Evolutionary conservation across 2,113 vertebrate genomes (phyloP).

Genomic region (Mionectes macconnelli): DNA sequence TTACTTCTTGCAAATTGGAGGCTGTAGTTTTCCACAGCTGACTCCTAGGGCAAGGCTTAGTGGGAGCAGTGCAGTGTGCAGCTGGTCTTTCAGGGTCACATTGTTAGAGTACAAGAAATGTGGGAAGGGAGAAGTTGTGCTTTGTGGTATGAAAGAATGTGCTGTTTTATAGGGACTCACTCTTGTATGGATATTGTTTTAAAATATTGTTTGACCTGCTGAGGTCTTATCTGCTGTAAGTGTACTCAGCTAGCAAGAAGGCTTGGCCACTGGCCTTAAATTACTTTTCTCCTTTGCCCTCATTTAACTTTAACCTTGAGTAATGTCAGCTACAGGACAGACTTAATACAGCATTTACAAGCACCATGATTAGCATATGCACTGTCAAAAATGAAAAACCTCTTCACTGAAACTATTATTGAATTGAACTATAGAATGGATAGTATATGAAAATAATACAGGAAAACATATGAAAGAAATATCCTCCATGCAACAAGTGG

Average conservation of each 20-base stretch:
- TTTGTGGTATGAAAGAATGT: neutral
- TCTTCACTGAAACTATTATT: neutral
- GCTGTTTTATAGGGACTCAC: neutral
- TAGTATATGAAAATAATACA: neutral
- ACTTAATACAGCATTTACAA: neutral
- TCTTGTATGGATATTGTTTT: neutral
- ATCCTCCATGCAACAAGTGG: neutral
- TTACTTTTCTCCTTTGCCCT: neutral
- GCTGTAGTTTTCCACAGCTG: neutral
- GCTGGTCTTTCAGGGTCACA: neutral
- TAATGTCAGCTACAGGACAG: neutral
- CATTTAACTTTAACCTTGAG: neutral
- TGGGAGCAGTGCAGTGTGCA: neutral
- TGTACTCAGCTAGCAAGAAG: conserved; percentile 17
- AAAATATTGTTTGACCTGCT: conserved; percentile 17
- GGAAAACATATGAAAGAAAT: neutral
- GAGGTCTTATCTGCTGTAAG: conserved; percentile 1
- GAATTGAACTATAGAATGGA: neutral
- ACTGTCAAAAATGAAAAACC: neutral
- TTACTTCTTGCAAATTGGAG: neutral
- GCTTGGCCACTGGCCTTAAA: neutral
- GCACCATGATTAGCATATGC: neutral
- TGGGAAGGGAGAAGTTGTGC: neutral
- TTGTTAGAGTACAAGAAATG: neutral
- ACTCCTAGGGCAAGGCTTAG: neutral